Evolutionary conservation across 2,113 vertebrate species (phyloP).

Genomic region (Zonotrichia leucophrys): DNA sequence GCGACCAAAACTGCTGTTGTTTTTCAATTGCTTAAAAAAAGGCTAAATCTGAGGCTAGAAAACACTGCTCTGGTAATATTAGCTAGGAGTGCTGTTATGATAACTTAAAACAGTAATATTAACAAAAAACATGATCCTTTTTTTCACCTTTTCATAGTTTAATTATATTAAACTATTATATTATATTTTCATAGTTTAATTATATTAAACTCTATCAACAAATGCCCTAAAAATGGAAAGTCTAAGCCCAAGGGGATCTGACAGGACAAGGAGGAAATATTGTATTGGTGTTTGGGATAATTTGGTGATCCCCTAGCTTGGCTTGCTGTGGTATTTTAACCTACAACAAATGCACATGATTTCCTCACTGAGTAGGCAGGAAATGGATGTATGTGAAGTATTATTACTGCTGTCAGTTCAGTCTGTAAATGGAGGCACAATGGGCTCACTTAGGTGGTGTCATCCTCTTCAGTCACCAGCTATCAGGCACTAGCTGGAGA

Average conservation of each 20-base stretch:
- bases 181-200: not conserved
- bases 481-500: not conserved
- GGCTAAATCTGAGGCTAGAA: not conserved
- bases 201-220: not conserved
- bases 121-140: not conserved
- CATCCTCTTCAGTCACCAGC: not conserved
- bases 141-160: not conserved
- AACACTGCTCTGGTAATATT: not conserved
- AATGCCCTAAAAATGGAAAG: not conserved
- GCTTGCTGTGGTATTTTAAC: not conserved
- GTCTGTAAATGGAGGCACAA: not conserved
- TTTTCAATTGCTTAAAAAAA: not conserved
- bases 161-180: not conserved
- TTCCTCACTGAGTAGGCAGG: not conserved
- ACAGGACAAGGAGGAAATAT: not conserved
- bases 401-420: not conserved
- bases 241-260: not conserved
- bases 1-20: not conserved
- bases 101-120: not conserved
- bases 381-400: not conserved
- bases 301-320: not conserved
- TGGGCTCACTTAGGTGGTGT: not conserved
- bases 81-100: not conserved
- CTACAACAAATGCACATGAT: not conserved
- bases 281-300: not conserved